Conservation (phyloP, 2,113 vertebrate genomes). For the Callionymus lyra region DNA sequence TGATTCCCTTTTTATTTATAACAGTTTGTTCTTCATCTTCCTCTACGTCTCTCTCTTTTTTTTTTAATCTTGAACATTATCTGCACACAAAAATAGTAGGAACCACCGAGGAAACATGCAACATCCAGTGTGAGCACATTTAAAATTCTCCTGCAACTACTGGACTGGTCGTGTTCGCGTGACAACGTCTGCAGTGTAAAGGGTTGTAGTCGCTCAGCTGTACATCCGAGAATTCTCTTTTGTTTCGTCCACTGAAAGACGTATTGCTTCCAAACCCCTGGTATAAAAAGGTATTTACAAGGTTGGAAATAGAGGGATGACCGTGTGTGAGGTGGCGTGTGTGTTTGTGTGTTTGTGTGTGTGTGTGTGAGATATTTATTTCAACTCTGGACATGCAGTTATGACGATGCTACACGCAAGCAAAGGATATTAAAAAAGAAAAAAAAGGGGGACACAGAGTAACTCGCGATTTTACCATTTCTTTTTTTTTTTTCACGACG, state of each 20-base stretch:
- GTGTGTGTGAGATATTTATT: conserved; percentile 12
- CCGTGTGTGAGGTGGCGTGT: conserved; percentile 20
- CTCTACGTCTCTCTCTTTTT: conserved; percentile 35
- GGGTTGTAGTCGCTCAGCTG: conserved; percentile 29
- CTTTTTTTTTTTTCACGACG: neutral
- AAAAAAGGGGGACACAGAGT: conserved; percentile 1
- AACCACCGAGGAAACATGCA: conserved; percentile 91
- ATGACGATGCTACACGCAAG: conserved; percentile 13
- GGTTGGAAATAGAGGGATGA: conserved; percentile 72
- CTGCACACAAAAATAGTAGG: conserved; percentile 76
- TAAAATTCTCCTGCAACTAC: conserved; percentile 75
- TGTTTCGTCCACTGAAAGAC: conserved; percentile 60
- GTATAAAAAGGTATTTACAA: conserved; percentile 82
- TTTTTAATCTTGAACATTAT: conserved; percentile 56
- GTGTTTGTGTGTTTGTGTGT: conserved; percentile 27
- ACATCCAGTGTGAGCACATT: conserved; percentile 89
- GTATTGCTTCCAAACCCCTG: conserved; percentile 52
- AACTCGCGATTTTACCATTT: conserved; percentile 18
- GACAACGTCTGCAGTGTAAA: conserved; percentile 44
- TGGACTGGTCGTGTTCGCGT: conserved; percentile 57
- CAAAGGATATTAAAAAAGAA: conserved; percentile 20
- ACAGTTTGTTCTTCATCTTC: conserved; percentile 45
- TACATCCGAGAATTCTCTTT: conserved; percentile 21
- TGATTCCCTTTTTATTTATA: conserved; percentile 22
- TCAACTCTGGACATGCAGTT: conserved; percentile 36